Evolutionary conservation across 1,140 invertebrate genomes (phyloP).

Genomic region (Trachymyrmex septentrionalis): DNA sequence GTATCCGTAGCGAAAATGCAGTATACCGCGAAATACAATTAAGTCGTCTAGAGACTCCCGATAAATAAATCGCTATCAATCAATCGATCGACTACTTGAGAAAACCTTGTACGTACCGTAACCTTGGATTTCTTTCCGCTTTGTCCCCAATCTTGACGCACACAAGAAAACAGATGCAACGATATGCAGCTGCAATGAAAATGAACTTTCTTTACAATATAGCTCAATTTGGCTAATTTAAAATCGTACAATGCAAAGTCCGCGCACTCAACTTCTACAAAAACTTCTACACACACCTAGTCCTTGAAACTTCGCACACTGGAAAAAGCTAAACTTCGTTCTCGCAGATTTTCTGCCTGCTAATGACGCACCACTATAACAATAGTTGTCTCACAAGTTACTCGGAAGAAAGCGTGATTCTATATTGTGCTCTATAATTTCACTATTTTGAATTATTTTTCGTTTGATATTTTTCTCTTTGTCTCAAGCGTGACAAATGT

Average conservation of each 20-base stretch:
- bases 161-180: background rate
- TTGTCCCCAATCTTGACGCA: constrained; percentile 66
- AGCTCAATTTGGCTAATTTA: background rate
- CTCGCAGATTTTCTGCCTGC: background rate
- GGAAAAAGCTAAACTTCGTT: background rate
- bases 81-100: background rate
- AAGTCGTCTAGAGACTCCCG: background rate
- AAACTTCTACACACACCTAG: background rate
- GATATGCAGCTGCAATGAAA: background rate
- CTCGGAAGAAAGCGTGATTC: background rate
- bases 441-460: background rate
- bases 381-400: background rate
- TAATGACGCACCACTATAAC: background rate
- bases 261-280: background rate
- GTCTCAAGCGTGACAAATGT: background rate
- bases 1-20: background rate
- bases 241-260: background rate
- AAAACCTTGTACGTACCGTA: constrained; percentile 62
- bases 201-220: background rate
- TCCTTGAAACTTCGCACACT: too few species aligned
- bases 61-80: constrained; percentile 1
- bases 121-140: constrained; percentile 45
- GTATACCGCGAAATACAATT: background rate
- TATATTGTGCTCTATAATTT: background rate
- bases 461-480: background rate